A percentile compares a stretch with the other conserved stretches of the same genome.
Conservation (phyloP, 2,113 vertebrate species). For the Bubo bubo region DNA sequence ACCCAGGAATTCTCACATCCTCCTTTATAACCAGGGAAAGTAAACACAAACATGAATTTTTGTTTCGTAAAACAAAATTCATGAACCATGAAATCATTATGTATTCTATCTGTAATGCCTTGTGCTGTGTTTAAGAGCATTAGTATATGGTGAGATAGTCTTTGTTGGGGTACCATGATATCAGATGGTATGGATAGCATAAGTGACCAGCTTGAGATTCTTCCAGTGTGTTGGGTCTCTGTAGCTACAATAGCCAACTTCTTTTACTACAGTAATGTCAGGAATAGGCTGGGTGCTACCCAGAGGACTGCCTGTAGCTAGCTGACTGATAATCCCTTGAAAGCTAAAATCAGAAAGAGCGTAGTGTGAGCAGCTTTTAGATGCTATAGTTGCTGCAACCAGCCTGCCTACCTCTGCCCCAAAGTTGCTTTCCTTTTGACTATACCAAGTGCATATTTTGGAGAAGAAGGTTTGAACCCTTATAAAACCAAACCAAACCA, state of each 20-base stretch:
- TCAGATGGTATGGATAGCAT: background rate
- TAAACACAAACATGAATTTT: background rate
- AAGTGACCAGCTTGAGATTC: background rate
- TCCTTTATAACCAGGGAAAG: background rate
- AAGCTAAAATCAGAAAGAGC: background rate
- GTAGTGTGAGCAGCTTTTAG: background rate
- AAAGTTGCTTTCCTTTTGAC: background rate
- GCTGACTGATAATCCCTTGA: background rate
- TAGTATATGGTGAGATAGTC: background rate
- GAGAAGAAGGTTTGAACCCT: background rate
- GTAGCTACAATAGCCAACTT: background rate
- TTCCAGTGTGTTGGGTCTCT: background rate
- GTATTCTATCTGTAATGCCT: background rate
- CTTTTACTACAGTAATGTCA: background rate
- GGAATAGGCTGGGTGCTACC: background rate
- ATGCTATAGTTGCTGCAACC: background rate
- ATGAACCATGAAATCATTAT: background rate
- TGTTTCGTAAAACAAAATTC: background rate
- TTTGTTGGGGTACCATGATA: background rate
- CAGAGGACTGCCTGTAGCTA: background rate
- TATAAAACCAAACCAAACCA: background rate
- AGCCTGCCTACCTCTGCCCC: no score
- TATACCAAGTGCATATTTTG: background rate
- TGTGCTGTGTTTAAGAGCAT: background rate
- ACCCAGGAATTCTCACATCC: slow-evolving; percentile 1